Percentiles rank a stretch among this genome's conserved stretches.
These are phyloP conservation scores for Chaetodon auriga DNA, from an alignment of 2,113 vertebrate species.

Conservation along the genomic window DNA sequence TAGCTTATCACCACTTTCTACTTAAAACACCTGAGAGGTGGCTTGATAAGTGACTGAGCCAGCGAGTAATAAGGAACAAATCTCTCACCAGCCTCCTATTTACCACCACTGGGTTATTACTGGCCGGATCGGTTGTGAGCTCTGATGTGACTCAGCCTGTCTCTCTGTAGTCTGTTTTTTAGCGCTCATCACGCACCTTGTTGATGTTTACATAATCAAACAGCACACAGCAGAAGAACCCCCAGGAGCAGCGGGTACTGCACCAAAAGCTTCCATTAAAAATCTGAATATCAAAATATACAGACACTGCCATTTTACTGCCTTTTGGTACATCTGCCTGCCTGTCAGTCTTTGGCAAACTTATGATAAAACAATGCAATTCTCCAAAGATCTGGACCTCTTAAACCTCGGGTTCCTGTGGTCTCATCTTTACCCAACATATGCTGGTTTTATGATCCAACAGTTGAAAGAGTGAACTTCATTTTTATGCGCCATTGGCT, in stretches of 20 bases:
- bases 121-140: neutral
- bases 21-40: neutral
- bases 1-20: neutral
- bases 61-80: neutral
- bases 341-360: neutral
- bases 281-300: conserved; percentile 20
- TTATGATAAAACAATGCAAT: no score
- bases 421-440: neutral
- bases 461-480: no score
- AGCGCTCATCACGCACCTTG: conserved; percentile 10
- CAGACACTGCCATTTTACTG: no score
- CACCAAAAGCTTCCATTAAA: conserved; percentile 16
- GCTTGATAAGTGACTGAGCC: neutral
- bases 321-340: neutral
- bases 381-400: no score
- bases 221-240: neutral
- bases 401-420: neutral
- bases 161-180: conserved; percentile 22
- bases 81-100: neutral
- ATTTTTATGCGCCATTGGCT: no score
- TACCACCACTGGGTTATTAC: neutral
- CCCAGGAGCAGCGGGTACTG: neutral
- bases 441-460: no score
- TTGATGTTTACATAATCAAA: conserved; percentile 42
- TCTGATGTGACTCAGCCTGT: conserved; percentile 5